A percentile compares a stretch with the other conserved stretches of the same genome.
phyloP scores from a whole-genome alignment of 2,797 vertebrate genomes.

The Centropyge bicolor region DNA sequence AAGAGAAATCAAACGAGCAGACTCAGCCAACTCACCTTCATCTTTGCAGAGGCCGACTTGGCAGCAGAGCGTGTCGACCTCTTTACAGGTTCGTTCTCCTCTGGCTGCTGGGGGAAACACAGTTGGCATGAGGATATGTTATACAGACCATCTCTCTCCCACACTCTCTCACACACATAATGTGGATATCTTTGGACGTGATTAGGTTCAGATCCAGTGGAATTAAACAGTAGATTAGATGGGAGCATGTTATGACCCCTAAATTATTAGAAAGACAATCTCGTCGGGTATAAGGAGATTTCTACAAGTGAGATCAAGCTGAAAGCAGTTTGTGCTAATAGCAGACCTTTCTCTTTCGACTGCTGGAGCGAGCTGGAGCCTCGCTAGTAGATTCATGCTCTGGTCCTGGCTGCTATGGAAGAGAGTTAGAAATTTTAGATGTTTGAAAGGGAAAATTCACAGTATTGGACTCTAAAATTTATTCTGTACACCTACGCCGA shows the following conservation, averaged over 20 bases:
- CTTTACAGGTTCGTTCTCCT: constrained; percentile 70
- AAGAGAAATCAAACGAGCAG: constrained; percentile 63
- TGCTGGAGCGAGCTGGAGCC: constrained; percentile 38
- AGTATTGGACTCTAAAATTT: neutral
- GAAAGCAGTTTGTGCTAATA: constrained; percentile 30
- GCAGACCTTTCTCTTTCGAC: constrained; percentile 77
- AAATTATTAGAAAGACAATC: constrained; percentile 54
- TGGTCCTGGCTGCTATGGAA: constrained; percentile 29
- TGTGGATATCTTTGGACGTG: constrained; percentile 29
- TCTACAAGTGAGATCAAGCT: constrained; percentile 43
- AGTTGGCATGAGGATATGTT: constrained; percentile 53
- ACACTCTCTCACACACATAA: constrained; percentile 9
- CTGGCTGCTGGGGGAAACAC: constrained; percentile 72
- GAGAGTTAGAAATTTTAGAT: constrained; percentile 14
- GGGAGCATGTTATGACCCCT: constrained; percentile 55
- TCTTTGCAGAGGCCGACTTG: constrained; percentile 79
- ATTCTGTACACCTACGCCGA: neutral
- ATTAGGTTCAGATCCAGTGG: constrained; percentile 56
- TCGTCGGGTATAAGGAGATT: constrained; percentile 35
- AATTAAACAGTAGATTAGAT: constrained; percentile 72
- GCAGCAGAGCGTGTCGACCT: constrained; percentile 82
- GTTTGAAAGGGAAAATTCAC: constrained; percentile 18
- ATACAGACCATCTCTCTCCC: constrained; percentile 17
- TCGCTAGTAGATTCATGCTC: constrained; percentile 2
- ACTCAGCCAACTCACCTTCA: constrained; percentile 81